Evolutionary conservation across 2,888 invertebrate genomes (phyloP).

Genomic region (Resseliella maxima): DNA sequence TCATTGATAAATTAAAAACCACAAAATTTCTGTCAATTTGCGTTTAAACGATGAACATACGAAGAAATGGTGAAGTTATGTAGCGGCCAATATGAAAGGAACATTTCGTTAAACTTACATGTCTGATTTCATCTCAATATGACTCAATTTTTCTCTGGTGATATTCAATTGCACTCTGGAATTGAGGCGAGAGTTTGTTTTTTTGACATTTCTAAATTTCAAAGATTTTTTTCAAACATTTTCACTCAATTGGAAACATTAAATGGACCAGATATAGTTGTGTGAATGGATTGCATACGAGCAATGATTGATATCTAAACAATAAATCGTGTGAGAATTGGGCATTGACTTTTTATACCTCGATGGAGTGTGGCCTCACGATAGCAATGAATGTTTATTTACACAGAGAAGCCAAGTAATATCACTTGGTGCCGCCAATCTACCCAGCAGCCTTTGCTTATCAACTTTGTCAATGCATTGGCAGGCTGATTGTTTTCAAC

Average conservation of each 20-base stretch:
- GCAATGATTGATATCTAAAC: background rate
- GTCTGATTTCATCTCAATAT: background rate
- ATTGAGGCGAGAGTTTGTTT: no score
- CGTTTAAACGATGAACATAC: background rate
- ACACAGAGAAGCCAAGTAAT: background rate
- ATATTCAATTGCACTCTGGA: background rate
- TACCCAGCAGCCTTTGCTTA: background rate
- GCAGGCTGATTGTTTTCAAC: background rate
- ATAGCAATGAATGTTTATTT: background rate
- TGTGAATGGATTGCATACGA: background rate
- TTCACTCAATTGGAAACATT: background rate
- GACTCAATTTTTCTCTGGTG: background rate
- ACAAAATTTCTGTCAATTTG: background rate
- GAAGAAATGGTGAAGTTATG: background rate
- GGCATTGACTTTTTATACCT: background rate
- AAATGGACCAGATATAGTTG: background rate
- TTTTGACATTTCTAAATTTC: no score
- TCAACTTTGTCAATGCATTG: background rate
- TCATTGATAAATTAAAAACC: slow-evolving; percentile 28
- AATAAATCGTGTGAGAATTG: slow-evolving; percentile 11
- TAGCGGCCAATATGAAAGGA: slow-evolving; percentile 10
- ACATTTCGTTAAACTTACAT: background rate
- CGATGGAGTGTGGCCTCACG: background rate
- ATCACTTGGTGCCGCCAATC: background rate
- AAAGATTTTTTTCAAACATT: background rate